Evolutionary conservation across 2,888 invertebrate genomes (phyloP), one percentile per base, ranked within the genome.

Genomic region (Eupithecia insigniata): DNA sequence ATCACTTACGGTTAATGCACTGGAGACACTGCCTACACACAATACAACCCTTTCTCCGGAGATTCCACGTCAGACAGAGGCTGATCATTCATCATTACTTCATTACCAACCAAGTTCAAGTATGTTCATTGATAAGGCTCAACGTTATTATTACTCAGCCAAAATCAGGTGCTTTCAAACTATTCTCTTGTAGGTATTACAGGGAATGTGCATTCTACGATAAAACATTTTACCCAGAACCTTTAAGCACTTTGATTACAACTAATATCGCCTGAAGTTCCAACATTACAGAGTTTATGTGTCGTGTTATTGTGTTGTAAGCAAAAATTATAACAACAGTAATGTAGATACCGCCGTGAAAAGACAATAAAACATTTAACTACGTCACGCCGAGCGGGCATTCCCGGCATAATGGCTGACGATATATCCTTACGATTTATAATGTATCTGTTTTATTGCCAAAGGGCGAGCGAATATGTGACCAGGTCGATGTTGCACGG

Each of bases 341-440:
- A 86, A 89, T 89, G 88, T 85, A 86, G 86, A 89, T 87, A 84
- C 84, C 77, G 84, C 84, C 89, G 88, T 90, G 88, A 90, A 91
- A 89, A 85, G 84, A 89, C 90, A 90, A 91, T 92, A 92, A 92
- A 92, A 90, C 77, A 85, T 90, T 90, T 91, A 90, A 91, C 82
- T 89, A 88, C 91, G 88, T 84, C 89, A 90, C 90, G 90, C 88
- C 87, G 83, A 79, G 85, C 86, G 84, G 81, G 83, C 87, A 86
- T 89, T 87, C 87, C 85, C 86, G 82, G 83, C 82, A 84, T 88
- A 88, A 90, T 88, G 83, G 85, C 88, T 85, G 85, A 85, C 89
- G 87, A 87, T 89, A 88, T 86, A 87, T 87, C 89, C 89, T 89
- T 87, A 84, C 90, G 86, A 91, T 92, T 91, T 91, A 90, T 90